Base-by-base conservation (phyloP, 92 coral and sea anemone species). In the Hydrozoanthus gracilis region DNA sequence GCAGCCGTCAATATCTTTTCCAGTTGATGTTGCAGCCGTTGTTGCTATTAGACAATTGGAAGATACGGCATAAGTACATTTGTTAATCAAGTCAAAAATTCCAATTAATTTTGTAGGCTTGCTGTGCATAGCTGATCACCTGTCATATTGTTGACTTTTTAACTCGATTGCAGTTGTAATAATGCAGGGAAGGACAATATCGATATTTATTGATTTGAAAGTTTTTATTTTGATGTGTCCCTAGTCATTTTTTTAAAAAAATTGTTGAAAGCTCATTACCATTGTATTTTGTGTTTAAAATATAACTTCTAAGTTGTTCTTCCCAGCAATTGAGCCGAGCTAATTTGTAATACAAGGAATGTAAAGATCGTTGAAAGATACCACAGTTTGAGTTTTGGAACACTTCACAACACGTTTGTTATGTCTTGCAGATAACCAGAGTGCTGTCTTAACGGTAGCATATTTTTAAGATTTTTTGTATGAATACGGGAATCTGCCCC, bases 111-210 rank as follows among this genome's bases (percentile, higher is more conserved):
- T 27, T 27, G 39, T 27, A 27, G 39, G 39, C 39, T 27, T 27
- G 39, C 39, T 27, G 39, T 27, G 39, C 39, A 27, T 27, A 27
- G 39, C 39, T 27, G 39, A 27, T 27, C 39, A 27, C 39, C 39
- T 27, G 39, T 80, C 66, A 80, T 80, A 73, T 48, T 46, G 54
- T 45, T 10, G 71, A 27, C 45, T 7, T 79, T 62, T 72, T 64
- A 45, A 61, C 15, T 44, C 14, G 58, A 80, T 47, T 62, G 14
- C 18, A 16, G 47, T 11, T 27, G 13, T 44, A 46, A 56, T 80
- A 64, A 5, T 65, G 74, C 44, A 64, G 74, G 54, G 51, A 47
- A 48, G 54, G 12, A 65, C 58, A 45, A 64, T 48, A 8, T 47
- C 71, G 18, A 48, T 46, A 48, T 80, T 65, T 80, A 64, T 48